Conservation (phyloP, 1,140 invertebrate genomes). For the Drosophila tropicalis region DNA sequence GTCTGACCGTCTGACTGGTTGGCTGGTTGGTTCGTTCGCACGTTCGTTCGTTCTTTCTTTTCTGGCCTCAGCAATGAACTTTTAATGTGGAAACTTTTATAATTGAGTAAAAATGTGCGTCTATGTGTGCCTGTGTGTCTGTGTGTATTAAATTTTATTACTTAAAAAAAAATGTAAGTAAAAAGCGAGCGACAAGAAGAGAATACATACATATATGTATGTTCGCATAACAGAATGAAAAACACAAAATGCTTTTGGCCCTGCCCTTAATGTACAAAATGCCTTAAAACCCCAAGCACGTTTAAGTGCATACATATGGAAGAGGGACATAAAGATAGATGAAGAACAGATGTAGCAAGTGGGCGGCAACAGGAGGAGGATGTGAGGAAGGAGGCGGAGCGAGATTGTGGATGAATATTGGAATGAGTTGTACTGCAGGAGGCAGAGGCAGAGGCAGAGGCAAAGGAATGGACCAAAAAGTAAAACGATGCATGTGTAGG, state of each 20-base stretch:
- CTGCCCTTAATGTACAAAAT: constrained; percentile 63
- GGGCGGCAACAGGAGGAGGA: too few relatives aligned
- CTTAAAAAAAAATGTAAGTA: constrained; percentile 57
- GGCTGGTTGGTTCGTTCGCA: not conserved
- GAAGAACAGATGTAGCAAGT: not conserved
- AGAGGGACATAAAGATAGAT: constrained; percentile 14
- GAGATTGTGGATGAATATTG: not conserved
- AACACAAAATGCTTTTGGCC: constrained; percentile 54
- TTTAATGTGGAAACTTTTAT: constrained; percentile 83
- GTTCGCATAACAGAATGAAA: constrained; percentile 11
- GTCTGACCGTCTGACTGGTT: not conserved
- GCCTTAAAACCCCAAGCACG: constrained; percentile 72
- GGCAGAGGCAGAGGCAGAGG: not conserved
- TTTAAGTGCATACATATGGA: constrained; percentile 64
- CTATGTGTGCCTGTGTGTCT: constrained; percentile 23
- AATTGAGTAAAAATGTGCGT: constrained; percentile 81
- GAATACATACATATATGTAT: not conserved
- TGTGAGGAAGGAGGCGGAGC: not conserved
- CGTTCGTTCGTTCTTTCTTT: constrained; percentile 30
- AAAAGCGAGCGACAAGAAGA: constrained; percentile 46
- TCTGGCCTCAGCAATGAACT: constrained; percentile 74
- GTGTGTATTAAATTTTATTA: constrained; percentile 79
- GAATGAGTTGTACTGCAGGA: not conserved
- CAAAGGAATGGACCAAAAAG: constrained; percentile 1
- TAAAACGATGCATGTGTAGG: constrained; percentile 36